A percentile compares a stretch with the other conserved stretches of the same genome.
Evolutionary conservation across 23 tunicate species (phyloP).

Genomic region (Trididemnum miniatum): DNA sequence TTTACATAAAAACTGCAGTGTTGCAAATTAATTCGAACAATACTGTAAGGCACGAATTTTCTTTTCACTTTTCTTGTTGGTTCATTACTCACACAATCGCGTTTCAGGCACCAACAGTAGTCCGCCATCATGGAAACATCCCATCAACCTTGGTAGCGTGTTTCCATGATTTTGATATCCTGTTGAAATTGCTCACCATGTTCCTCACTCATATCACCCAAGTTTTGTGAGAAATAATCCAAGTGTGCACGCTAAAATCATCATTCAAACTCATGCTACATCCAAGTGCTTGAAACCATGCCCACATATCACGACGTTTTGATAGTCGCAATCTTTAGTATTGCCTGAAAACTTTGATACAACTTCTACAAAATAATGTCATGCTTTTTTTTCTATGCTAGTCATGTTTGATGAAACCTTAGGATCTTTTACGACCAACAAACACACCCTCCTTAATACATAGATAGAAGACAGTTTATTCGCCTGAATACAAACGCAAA

Average conservation of each 20-base stretch:
- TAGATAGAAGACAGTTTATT: no score
- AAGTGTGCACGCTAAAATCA: slow-evolving; percentile 45
- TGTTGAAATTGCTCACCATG: slow-evolving; percentile 43
- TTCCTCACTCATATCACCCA: slow-evolving; percentile 34
- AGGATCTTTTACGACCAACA: slow-evolving; percentile 25
- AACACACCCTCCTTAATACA: slow-evolving; percentile 36
- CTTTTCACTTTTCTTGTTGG: slow-evolving; percentile 32
- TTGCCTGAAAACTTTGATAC: slow-evolving; percentile 28
- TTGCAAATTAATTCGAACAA: no score
- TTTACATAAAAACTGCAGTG: no score
- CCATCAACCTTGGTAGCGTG: slow-evolving; percentile 48
- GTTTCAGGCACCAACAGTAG: slow-evolving; percentile 47
- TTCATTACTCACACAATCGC: slow-evolving; percentile 38
- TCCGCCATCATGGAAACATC: slow-evolving; percentile 44
- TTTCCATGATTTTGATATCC: slow-evolving; percentile 45
- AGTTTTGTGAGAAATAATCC: slow-evolving; percentile 35
- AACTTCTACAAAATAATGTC: slow-evolving; percentile 19
- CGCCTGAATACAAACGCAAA: no score
- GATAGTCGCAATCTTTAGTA: slow-evolving; percentile 23
- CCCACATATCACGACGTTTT: slow-evolving; percentile 41
- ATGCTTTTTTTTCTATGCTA: slow-evolving; percentile 35
- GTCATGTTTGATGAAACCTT: slow-evolving; percentile 15
- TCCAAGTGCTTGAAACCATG: slow-evolving; percentile 30
- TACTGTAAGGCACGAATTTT: slow-evolving; percentile 44
- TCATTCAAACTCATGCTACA: slow-evolving; percentile 37